Percentiles rank a stretch among this genome's conserved stretches.
phyloP scores from a whole-genome alignment of 2,113 vertebrate genomes.

The Elephas maximus region DNA sequence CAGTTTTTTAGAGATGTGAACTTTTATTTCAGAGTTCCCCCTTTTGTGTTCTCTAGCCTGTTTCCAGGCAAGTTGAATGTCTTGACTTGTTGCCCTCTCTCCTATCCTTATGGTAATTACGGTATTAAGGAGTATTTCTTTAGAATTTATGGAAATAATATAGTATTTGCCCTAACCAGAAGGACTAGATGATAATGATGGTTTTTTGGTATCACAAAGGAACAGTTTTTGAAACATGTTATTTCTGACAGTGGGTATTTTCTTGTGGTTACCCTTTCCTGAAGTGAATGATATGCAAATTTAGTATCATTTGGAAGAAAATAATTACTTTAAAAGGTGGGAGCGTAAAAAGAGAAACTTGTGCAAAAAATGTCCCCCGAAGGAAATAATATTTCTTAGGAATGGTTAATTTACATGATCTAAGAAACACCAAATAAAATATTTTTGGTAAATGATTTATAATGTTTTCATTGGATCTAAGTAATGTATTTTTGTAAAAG shows the following conservation, averaged over 20 bases:
- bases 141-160: constrained; percentile 5
- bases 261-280: constrained; percentile 57
- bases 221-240: constrained; percentile 42
- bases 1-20: constrained; percentile 1
- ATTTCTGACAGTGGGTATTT: constrained; percentile 60
- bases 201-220: neutral
- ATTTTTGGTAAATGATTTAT: constrained; percentile 55
- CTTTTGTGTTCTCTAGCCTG: neutral
- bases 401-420: constrained; percentile 54
- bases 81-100: neutral
- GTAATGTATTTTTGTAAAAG: constrained; percentile 22
- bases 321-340: constrained; percentile 57
- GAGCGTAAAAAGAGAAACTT: neutral
- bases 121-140: constrained; percentile 33
- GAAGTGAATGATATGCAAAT: constrained; percentile 53
- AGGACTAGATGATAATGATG: neutral
- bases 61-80: constrained; percentile 52
- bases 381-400: constrained; percentile 8
- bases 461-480: constrained; percentile 17
- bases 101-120: neutral
- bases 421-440: neutral
- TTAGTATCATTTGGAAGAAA: constrained; percentile 60
- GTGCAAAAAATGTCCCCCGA: neutral
- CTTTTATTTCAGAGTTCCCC: constrained; percentile 49
- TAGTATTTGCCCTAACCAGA: constrained; percentile 27